Evolutionary conservation across 1,140 invertebrate genomes (phyloP), one percentile per base, ranked within the genome.

Genomic region (Rhynchophorus ferrugineus): DNA sequence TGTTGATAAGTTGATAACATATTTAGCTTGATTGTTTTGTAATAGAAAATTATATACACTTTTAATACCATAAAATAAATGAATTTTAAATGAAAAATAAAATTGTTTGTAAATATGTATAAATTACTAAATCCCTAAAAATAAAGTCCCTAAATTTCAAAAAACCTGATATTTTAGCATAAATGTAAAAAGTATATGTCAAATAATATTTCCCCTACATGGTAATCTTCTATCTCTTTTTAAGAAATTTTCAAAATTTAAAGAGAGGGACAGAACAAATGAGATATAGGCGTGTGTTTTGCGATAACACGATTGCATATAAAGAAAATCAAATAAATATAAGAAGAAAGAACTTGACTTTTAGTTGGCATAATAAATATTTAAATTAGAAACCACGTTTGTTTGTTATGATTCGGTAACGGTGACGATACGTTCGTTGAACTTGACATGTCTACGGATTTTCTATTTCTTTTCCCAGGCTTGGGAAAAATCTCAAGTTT

Each of bases 401-500:
- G 36, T 41, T 49, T 49, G 37, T 49, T 49, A 17, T 22, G 37
- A 41, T 49, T 49, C n/a, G 13, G n/a, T 11, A 14, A 45, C 34
- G 20, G 8, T 18, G 20, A 19, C 21, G 37, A 29, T 24, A 33
- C 43, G 45, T 47, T 47, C 47, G 29, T 17, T 49, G 47, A 49
- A 49, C 47, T 49, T 39, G 47, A 49, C 47, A 33, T 38, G 35
- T 49, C 47, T 33, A 49, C 60, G 53, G 54, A 59, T 64, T 63
- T 64, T 65, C 62, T 61, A 41, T 61, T 63, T 64, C 61, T 64
- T 67, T 64, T 65, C 62, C 49, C 61, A 63, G 53, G 59, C 53
- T 61, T 63, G 61, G 63, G 62, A 65, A 64, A 61, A 65, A 60
- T 62, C 62, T 59, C 58, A 64, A 66, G 61, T 65, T 62, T 63